Evolutionary conservation across 1,140 invertebrate species (phyloP), one percentile per base, ranked within the genome.

Genomic region (Diorhabda carinulata): DNA sequence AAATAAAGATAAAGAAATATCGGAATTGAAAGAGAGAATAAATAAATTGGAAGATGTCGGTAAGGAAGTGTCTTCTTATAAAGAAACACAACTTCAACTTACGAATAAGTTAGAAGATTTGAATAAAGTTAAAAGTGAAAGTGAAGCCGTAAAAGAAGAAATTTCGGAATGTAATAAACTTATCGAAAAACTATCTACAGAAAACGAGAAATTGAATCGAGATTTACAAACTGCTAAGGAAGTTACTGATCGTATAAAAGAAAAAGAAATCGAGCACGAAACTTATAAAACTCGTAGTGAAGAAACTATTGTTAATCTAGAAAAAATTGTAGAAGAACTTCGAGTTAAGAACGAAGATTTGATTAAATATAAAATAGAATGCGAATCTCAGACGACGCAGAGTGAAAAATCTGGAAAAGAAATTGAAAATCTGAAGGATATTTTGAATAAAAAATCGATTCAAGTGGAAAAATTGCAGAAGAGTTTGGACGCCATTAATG

Each of bases 351-450:
- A 52, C 4, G 47, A 52, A 52, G 47, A 52, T 8, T n/a, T 52
- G 6, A 41, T n/a, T 64, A 69, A 66, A 9, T 47, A 43, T 3
- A 63, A 41, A 43, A 63, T 5, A 7, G 56, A n/a, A 56, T n/a
- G 56, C 5, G 43, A 25, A 57, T 4, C n/a, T 42, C 25, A 56
- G 7, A 47, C 7, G 44, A 52, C 10, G 62, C 9, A n/a, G 40
- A 42, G 9, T n/a, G 5, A 57, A 69, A 5, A 45, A 69, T 41
- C 44, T 65, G 7, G 10, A 58, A 45, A 67, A 57, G 66, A 73
- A 10, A 63, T 73, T 4, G 43, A 9, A 2, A 68, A 66, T 45
- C 52, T 73, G 7, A 73, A 68, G 43, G 69, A 67, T 10, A 59
- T 69, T 45, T 61, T 73, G 45, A 64, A 2, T 41, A 67, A 73